Evolutionary conservation across 2,113 vertebrate genomes (phyloP).

Genomic region (Tenebrosternarchus preto): DNA sequence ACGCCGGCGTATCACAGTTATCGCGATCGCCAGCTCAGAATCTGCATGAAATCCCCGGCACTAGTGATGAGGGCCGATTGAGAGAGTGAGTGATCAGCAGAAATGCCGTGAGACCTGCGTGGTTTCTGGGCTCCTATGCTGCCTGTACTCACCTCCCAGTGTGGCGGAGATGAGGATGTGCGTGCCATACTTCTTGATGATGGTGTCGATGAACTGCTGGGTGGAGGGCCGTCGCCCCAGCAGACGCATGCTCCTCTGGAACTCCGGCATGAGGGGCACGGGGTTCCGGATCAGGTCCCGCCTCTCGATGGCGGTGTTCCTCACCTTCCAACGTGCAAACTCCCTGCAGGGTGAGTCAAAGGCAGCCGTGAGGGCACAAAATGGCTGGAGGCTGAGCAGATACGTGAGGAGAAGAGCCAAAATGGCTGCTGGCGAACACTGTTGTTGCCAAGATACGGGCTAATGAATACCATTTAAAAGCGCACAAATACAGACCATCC

Average conservation of each 20-base stretch:
- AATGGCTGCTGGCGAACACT: neutral
- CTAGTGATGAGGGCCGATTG: neutral
- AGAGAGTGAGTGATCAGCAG: too few relatives aligned
- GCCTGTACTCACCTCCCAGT: conserved; percentile 85
- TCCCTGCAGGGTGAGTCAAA: conserved; percentile 77
- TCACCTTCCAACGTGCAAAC: conserved; percentile 99
- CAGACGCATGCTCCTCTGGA: conserved; percentile 93
- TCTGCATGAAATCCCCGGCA: conserved; percentile 29
- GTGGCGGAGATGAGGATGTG: conserved; percentile 99
- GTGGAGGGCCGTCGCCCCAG: conserved; percentile 95
- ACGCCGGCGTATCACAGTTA: conserved; percentile 35
- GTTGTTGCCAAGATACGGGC: too few relatives aligned
- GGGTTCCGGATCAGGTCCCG: conserved; percentile 93
- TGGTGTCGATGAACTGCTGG: conserved; percentile 98
- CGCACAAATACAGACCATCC: too few relatives aligned
- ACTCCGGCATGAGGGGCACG: conserved; percentile 96
- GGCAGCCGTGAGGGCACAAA: conserved; percentile 22
- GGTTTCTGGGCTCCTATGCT: too few relatives aligned
- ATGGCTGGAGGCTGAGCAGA: neutral
- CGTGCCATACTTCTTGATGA: conserved; percentile 99
- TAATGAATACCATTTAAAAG: too few relatives aligned
- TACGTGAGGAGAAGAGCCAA: neutral
- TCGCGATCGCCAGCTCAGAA: conserved; percentile 21
- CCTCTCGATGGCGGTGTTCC: conserved; percentile 96
- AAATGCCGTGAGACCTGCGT: too few relatives aligned